These are phyloP conservation scores for Tyria jacobaeae DNA, from an alignment of 2,888 invertebrate species.

Conservation along the genomic window DNA sequence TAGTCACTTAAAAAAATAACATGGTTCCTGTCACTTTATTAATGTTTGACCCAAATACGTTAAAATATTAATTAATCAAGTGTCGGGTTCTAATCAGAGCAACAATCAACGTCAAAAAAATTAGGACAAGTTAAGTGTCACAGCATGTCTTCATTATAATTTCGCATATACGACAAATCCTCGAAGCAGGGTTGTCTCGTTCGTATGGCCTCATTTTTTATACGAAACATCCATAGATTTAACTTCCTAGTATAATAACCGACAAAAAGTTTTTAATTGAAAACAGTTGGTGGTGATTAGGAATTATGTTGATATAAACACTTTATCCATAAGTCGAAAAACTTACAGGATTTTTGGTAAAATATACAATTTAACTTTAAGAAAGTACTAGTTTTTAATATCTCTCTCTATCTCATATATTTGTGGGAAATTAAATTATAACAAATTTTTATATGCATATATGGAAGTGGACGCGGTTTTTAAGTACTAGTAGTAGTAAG, in stretches of 20 bases:
- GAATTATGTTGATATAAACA: background rate
- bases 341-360: no score
- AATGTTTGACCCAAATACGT: conserved; percentile 44
- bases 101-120: conserved; percentile 50
- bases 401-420: no score
- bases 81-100: conserved; percentile 45
- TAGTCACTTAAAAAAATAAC: conserved; percentile 26
- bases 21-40: conserved; percentile 26
- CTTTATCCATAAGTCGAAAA: no score
- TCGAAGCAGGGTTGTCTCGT: conserved; percentile 39
- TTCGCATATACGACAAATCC: conserved; percentile 43
- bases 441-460: no score
- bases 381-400: no score
- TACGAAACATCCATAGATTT: background rate
- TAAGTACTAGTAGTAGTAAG: no score
- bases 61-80: conserved; percentile 42
- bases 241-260: background rate
- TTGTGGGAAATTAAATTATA: no score
- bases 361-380: no score
- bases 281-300: background rate
- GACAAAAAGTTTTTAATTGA: background rate
- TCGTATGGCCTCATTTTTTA: background rate
- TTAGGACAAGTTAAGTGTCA: conserved; percentile 44
- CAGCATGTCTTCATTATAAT: conserved; percentile 55
- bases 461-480: no score